Conservation (phyloP, 2,113 vertebrate species). For the Gulo gulo region DNA sequence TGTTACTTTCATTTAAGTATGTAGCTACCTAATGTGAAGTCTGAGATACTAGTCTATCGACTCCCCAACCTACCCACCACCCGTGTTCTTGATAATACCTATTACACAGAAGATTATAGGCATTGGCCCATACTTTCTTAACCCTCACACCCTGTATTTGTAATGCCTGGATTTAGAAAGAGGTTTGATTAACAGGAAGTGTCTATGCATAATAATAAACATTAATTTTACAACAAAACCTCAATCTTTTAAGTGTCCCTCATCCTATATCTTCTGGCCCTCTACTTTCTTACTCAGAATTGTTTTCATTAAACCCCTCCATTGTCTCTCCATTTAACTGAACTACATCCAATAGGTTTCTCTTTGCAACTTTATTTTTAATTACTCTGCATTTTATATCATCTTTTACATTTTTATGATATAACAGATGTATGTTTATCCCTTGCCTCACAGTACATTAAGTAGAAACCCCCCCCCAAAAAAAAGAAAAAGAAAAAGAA, state of each 20-base stretch:
- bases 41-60: neutral
- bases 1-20: neutral
- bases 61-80: neutral
- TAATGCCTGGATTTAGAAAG: neutral
- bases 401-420: conserved; percentile 29
- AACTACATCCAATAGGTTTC: neutral
- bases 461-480: neutral
- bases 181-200: neutral
- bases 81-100: neutral
- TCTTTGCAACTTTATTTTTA: conserved; percentile 40
- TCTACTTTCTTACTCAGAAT: neutral
- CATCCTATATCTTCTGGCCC: neutral
- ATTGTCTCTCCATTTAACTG: conserved; percentile 29
- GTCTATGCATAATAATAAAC: neutral
- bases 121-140: neutral
- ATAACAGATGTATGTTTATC: conserved; percentile 9
- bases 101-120: neutral
- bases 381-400: conserved; percentile 32
- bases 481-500: neutral
- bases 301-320: neutral
- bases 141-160: neutral
- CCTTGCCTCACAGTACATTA: conserved; percentile 15
- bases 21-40: neutral
- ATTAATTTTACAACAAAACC: neutral
- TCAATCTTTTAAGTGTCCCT: neutral